Percentiles rank a stretch among this genome's conserved stretches.
These are phyloP conservation scores for Chesias legatella DNA, from an alignment of 2,888 invertebrate genomes.

Conservation along the genomic window DNA sequence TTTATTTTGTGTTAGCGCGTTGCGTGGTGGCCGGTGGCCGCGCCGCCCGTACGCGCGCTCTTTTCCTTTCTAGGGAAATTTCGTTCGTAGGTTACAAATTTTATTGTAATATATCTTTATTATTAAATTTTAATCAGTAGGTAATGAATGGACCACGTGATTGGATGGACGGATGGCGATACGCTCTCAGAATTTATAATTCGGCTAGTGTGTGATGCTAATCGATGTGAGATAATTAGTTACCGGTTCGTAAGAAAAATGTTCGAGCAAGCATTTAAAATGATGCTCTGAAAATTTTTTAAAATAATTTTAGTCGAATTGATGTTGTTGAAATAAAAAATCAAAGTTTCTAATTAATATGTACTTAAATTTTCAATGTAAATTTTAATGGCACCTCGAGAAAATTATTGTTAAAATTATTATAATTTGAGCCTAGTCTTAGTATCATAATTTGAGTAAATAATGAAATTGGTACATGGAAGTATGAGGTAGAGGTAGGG, in stretches of 20 bases:
- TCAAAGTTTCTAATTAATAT: constrained; percentile 76
- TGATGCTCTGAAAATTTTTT: constrained; percentile 61
- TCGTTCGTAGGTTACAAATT: constrained; percentile 79
- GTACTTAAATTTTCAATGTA: constrained; percentile 79
- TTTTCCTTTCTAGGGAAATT: constrained; percentile 71
- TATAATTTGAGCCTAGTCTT: constrained; percentile 77
- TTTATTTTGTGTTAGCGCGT: constrained; percentile 63
- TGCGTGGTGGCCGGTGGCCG: constrained; percentile 34
- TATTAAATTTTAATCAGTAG: constrained; percentile 58
- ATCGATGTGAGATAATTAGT: constrained; percentile 59
- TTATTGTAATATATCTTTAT: constrained; percentile 74
- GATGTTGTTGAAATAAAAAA: constrained; percentile 78
- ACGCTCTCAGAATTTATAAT: constrained; percentile 75
- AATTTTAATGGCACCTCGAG: constrained; percentile 73
- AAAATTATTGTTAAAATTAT: constrained; percentile 66
- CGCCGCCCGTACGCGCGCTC: constrained; percentile 25
- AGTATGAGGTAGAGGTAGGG: constrained; percentile 23
- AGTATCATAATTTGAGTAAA: constrained; percentile 70
- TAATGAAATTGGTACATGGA: constrained; percentile 46
- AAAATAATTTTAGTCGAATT: constrained; percentile 75
- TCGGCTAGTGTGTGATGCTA: constrained; percentile 63
- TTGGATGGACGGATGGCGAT: constrained; percentile 58
- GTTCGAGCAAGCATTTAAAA: constrained; percentile 78
- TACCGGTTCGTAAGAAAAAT: constrained; percentile 70
- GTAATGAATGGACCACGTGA: constrained; percentile 75